Evolutionary conservation across 2,797 vertebrate species (phyloP), one percentile per base, ranked within the genome.

Genomic region (Streptopelia turtur): DNA sequence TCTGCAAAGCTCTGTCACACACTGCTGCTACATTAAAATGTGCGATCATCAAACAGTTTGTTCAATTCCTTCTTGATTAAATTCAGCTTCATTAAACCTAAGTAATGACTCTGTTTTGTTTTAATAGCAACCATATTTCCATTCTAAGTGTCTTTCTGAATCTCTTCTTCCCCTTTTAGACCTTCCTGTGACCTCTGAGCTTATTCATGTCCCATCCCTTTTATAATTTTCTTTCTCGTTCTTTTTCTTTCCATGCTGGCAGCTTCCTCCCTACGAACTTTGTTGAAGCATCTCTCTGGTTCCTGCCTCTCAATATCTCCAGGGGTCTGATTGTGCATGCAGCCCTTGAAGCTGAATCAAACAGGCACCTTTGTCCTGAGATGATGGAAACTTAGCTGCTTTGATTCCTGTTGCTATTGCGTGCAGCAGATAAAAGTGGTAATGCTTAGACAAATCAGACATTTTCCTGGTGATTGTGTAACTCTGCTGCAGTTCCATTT

Each of bases 271-370:
- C 81, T 89, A 21, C 89, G 95, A 97, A 96, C 94, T 96, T 71
- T 91, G 92, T 95, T 90, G 96, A 95, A 96, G 63, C 84, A 85
- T 90, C 90, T 80, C 64, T 88, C 86, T 96, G 66, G 82, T 91
- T 86, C 60, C 78, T 89, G 95, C 69, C 86, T 97, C 95, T 96
- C 82, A 78, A 92, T 21, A 83, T 87, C 89, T 92, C 95, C 95
- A 95, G 88, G 96, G 86, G 87, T 96, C 93, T 95, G 95, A 96
- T 95, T 97, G 96, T 95, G 91, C 82, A 93, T 83, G 91, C 87
- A 95, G 94, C 89, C 92, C 95, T 96, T 97, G 95, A 97, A 96
- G 93, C 91, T 79, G 92, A 95, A 96, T 96, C 94, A 95, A 96
- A 96, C 71, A 95, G 83, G 50, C 87, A 96, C 94, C 95, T 97